Base-by-base conservation (phyloP, 2,888 invertebrate genomes). In the Merodon equestris region DNA sequence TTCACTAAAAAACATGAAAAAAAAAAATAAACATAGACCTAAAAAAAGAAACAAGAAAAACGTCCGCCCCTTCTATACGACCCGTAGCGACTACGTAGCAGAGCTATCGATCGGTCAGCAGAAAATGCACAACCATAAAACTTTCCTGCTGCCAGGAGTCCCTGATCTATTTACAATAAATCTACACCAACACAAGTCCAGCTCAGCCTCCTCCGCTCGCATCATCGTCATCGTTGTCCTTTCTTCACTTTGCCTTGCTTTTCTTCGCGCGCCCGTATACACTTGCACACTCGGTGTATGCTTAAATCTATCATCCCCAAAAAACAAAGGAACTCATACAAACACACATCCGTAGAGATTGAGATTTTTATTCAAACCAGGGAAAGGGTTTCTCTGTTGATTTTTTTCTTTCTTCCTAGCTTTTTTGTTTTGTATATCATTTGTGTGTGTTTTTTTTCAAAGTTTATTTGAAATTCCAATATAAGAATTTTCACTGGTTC, bases 121-220 rank as follows among this genome's bases (percentile, higher is more conserved):
- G 18, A 70, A 73, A 79, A 70, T 79, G 79, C 68, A 74, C 68
- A 73, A 63, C 73, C 67, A 73, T 58, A 60, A 68, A 79, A 79
- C 63, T 60, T 79, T 15, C 58, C 27, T 63, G 42, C 27, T 13
- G 15, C 50, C 34, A 14, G 2, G 44, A 72, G 63, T 57, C 68
- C 64, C 79, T 74, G 79, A 79, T 79, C 79, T 79, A 79, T 79
- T 79, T 70, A 74, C 79, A 74, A 79, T 79, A 79, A 74, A 79
- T 79, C 79, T 74, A 56, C 74, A 74, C 74, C 56, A 74, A 70
- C 56, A 79, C 74, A 58, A 50, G 64, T 53, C 47, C 53, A 63
- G 54, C 15, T 27, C 27, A 27, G 27, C 36, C 71, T 58, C 60
- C 36, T 74, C 47, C 54, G 50, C 48, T 18, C 56, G 54, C 50